Base-by-base conservation (phyloP, 2,113 vertebrate species). In the Ptyas mucosa region DNA sequence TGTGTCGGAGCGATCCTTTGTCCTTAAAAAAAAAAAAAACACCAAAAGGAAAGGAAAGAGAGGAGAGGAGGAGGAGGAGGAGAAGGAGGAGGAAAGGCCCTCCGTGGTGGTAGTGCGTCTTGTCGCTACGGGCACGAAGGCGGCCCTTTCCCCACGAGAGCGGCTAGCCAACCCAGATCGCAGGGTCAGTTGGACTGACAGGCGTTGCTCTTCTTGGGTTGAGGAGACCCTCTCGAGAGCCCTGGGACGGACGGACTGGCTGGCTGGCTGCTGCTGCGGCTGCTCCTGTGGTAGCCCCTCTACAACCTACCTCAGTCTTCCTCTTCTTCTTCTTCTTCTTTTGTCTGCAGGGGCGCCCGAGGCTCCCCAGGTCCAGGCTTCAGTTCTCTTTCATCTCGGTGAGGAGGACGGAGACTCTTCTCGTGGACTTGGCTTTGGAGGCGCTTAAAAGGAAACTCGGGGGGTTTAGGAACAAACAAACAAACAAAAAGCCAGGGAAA, bases 401-500 rank as follows among this genome's bases (percentile, higher is more conserved):
- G 95, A 96, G 96, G 97, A 98, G 97, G 97, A 97, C 97, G 97
- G 96, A 97, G 97, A 97, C 93, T 97, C 96, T 97, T 97, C 96
- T 97, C 97, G 97, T 97, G 97, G 96, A 97, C 97, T 98, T 98
- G 96, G 97, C 98, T 98, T 98, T 97, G 97, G 97, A 98, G 97
- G 95, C 97, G 98, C 97, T 97, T 96, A 97, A 97, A 58, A 98
- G 96, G 94, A 97, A 97, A 97, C 96, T 97, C 94, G 98, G 75
- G 88, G 88, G 88, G 87, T 29, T 90, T 55, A 89, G 20, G 46
- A 12, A 81, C 15, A 26, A 86, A 57, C 23, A 58, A 2, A 57
- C 11, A 88, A 43, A n/a, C n/a, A n/a, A n/a, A n/a, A 88, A 15
- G 54, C n/a, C 53, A 39, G 88, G 34, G 5, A 18, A 1, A 26